Evolutionary conservation across 2,113 vertebrate species (phyloP), one percentile per base, ranked within the genome.

Genomic region (Eubucco bourcierii): DNA sequence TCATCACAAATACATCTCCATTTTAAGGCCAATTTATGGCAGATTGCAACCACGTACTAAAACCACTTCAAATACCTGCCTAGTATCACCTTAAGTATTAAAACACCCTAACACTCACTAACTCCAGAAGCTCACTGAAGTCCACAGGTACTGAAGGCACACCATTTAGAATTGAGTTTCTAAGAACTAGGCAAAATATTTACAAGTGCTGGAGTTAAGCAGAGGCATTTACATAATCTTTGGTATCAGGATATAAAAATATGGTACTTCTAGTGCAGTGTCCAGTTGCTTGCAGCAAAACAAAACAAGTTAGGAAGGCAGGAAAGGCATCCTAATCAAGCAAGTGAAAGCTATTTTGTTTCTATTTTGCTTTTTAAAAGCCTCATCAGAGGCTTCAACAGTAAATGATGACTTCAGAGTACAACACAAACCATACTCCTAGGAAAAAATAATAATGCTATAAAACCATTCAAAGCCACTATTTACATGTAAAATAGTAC

Each of bases 101-200:
- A 53, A 66, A 33, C 64, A 80, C 16, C n/a, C 34, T 59, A 7
- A 14, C 58, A 27, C 46, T 83, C 31, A 39, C 75, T 89, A 41
- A 64, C 27, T 41, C 47, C 70, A 72, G 44, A 52, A 78, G 58
- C 83, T 74, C 73, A 67, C 75, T 60, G 29, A 84, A 71, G 75
- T 83, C 80, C 75, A 75, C 31, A 73, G 76, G 34, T 83, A 68
- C 76, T 92, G 58, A 86, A 83, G 66, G 29, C 72, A 90, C 68
- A 68, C 84, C 84, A 33, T 7, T 94, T 52, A 88, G 61, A 86
- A 92, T 2, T 12, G 18, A 86, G 58, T 91, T 96, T 95, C 71
- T 80, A 94, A 72, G 70, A 94, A 86, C 65, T 44, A 84, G 44
- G 68, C 61, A 88, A 96, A 91, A 91, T 78, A 87, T 96, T 95